A percentile compares a stretch with the other conserved stretches of the same genome.
Conservation (phyloP, 2,113 vertebrate species). For the Cettia cetti region DNA sequence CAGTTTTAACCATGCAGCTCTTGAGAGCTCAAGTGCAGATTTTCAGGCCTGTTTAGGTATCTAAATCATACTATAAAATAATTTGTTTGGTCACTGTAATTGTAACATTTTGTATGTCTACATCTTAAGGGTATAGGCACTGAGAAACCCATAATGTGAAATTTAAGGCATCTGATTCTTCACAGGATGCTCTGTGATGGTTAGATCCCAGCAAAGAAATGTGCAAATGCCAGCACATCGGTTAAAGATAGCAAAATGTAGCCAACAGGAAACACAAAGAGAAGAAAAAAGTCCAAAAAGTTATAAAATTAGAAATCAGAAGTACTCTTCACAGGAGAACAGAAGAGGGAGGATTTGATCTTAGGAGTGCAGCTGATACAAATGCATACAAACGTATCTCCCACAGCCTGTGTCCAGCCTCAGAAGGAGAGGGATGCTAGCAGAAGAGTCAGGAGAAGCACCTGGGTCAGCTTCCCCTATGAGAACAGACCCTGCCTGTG, state of each 20-base stretch:
- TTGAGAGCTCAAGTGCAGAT: not conserved
- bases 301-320: not conserved
- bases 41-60: not conserved
- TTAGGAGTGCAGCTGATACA: not conserved
- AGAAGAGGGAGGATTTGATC: not conserved
- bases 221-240: not conserved
- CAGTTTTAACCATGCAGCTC: not conserved
- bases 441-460: not conserved
- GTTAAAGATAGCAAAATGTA: fast-evolving
- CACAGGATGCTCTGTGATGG: not conserved
- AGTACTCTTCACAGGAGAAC: not conserved
- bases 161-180: not conserved
- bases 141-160: not conserved
- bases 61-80: not conserved
- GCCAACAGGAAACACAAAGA: not conserved
- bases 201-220: not conserved
- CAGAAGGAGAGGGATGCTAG: not conserved
- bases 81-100: not conserved
- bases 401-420: not conserved
- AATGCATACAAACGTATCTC: not conserved
- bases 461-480: not conserved
- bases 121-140: not conserved
- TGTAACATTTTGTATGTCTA: not conserved
- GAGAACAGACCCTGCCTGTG: not conserved
- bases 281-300: not conserved